Evolutionary conservation across 2,113 vertebrate species (phyloP), one percentile per base, ranked within the genome.

Genomic region (Entomyzon cyanotis): DNA sequence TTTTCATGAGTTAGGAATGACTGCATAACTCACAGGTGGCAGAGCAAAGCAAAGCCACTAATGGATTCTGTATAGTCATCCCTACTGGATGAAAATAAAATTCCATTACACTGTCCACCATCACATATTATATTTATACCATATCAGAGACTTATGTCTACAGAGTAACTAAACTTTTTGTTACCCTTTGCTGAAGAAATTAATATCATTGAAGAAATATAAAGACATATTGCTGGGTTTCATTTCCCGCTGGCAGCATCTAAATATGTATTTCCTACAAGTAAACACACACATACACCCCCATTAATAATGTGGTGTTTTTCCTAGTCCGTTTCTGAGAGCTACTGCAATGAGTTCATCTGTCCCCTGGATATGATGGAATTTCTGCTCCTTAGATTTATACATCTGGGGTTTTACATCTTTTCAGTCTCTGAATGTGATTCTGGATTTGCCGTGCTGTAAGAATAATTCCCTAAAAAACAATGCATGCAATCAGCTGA

Each of bases 1-100:
- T 96, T 97, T 95, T 96, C 77, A 94, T 95, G 96, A 97, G 95
- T 97, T 97, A 94, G 90, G 95, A 96, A 96, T 92, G 88, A 95
- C 64, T 94, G 59, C 85, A 95, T 95, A 96, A 96, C 87, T 96
- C 96, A 96, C 83, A 90, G 83, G 95, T 95, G 96, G 89, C 87
- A 95, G 94, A 96, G 93, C 63, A 92, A 88, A 97, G 67, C 70
- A 62, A 95, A 91, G 33, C 64, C 68, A 67, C 75, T 96, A 95
- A 84, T 93, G 91, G 86, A 96, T 97, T 96, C 93, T 93, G 87
- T 95, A 93, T 80, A 95, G 93, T 91, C 82, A 91, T 80, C 94
- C 78, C 80, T 96, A 89, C 49, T 88, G 82, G 90, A 94, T 94
- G 85, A 94, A 96, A 97, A 97, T 92, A 85, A 95, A 90, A 96